phyloP scores from a whole-genome alignment of 2,888 invertebrate genomes.

The Phaedon cochleariae region DNA sequence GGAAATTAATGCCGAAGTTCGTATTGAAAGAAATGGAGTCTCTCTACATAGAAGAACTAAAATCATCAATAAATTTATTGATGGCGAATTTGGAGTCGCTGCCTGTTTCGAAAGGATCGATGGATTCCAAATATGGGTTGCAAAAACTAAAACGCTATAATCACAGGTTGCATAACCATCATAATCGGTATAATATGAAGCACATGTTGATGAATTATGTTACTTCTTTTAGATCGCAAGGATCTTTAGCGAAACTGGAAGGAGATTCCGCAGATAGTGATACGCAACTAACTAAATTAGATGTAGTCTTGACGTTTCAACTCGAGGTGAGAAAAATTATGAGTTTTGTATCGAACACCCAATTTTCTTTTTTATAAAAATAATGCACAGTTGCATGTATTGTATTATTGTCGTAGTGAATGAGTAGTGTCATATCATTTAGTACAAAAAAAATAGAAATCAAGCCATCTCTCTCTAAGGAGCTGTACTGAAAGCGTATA shows the following conservation, averaged over 20 bases:
- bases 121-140: slow-evolving; percentile 96
- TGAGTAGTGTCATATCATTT: too few species aligned
- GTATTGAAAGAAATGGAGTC: slow-evolving; percentile 99
- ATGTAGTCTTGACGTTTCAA: slow-evolving; percentile 96
- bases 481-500: too few species aligned
- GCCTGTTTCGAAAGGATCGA: slow-evolving; percentile 97
- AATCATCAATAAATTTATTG: slow-evolving; percentile 95
- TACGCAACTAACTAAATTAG: slow-evolving; percentile 95
- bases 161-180: slow-evolving; percentile 82
- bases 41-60: slow-evolving; percentile 97
- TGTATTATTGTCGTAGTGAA: too few species aligned
- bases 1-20: slow-evolving; percentile 98
- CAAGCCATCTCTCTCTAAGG: too few species aligned
- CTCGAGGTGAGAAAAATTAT: slow-evolving; percentile 81
- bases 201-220: slow-evolving; percentile 64
- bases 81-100: slow-evolving; percentile 99
- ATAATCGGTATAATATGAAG: slow-evolving; percentile 64
- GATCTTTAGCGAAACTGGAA: slow-evolving; percentile 91
- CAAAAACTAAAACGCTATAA: slow-evolving; percentile 98
- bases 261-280: slow-evolving; percentile 95
- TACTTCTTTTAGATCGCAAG: slow-evolving; percentile 80
- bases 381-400: too few species aligned
- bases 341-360: too few species aligned
- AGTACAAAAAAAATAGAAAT: too few species aligned
- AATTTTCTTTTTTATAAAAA: too few species aligned